phyloP scores from a whole-genome alignment of 2,888 invertebrate species.

The Drosophila anomalata region DNA sequence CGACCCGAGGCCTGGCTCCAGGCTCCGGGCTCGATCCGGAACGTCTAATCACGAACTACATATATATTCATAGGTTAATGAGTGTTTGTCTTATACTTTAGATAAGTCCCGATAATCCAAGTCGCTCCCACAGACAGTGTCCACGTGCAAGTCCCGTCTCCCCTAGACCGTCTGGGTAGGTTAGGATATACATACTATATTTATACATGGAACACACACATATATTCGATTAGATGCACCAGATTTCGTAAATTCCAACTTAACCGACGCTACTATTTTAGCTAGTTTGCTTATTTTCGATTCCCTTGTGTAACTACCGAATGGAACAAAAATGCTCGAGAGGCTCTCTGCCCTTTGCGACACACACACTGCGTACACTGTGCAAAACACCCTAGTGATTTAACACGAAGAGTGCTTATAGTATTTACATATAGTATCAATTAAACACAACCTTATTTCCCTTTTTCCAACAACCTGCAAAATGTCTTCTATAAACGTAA shows the following conservation, averaged over 20 bases:
- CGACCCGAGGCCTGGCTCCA: conserved; percentile 6
- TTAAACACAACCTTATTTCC: conserved; percentile 26
- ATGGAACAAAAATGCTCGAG: conserved; percentile 43
- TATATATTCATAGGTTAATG: conserved; percentile 20
- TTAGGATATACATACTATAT: conserved; percentile 45
- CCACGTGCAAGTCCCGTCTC: conserved; percentile 28
- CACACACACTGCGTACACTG: conserved; percentile 26
- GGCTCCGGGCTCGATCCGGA: conserved; percentile 8
- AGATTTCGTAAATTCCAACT: conserved; percentile 69
- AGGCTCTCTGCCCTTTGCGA: conserved; percentile 54
- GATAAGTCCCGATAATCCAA: conserved; percentile 18
- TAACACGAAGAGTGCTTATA: conserved; percentile 58
- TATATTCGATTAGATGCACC: conserved; percentile 51
- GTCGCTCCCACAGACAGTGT: conserved; percentile 22
- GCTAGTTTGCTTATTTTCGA: conserved; percentile 24
- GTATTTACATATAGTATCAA: conserved; percentile 37
- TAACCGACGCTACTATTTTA: conserved; percentile 26
- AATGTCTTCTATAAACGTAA: conserved; percentile 46
- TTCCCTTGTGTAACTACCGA: conserved; percentile 5
- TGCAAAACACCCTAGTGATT: conserved; percentile 40
- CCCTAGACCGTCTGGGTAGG: conserved; percentile 40
- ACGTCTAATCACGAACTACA: conserved; percentile 55
- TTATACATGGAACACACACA: conserved; percentile 34
- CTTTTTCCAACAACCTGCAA: conserved; percentile 36
- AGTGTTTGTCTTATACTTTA: conserved; percentile 26